A percentile compares a stretch with the other conserved stretches of the same genome.
Evolutionary conservation across 2,797 vertebrate genomes (phyloP).

Genomic region (Enteromius paludinosus): DNA sequence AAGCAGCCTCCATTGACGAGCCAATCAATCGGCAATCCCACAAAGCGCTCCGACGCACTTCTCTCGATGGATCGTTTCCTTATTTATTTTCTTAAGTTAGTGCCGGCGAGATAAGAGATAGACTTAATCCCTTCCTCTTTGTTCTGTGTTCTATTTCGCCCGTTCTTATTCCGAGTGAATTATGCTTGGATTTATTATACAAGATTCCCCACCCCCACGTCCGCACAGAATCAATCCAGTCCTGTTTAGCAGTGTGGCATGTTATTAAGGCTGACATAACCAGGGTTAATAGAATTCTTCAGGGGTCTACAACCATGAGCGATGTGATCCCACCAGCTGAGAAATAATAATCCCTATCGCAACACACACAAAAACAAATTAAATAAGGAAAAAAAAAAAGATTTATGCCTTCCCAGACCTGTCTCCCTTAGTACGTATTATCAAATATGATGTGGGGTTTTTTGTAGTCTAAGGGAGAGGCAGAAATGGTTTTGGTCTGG

Average conservation of each 20-base stretch:
- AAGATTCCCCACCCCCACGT: conserved; percentile 48
- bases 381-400: conserved; percentile 55
- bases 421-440: conserved; percentile 49
- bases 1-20: conserved; percentile 58
- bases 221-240: conserved; percentile 61
- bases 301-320: conserved; percentile 71
- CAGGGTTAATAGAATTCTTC: conserved; percentile 79
- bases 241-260: conserved; percentile 71
- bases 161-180: conserved; percentile 68
- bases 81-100: conserved; percentile 59
- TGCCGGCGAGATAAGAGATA: conserved; percentile 47
- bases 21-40: conserved; percentile 65
- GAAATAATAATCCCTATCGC: conserved; percentile 71
- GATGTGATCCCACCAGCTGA: conserved; percentile 68
- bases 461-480: conserved; percentile 32
- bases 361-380: conserved; percentile 63
- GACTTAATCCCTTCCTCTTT: conserved; percentile 54
- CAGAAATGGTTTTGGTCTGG: conserved; percentile 34
- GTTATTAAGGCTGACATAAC: conserved; percentile 76
- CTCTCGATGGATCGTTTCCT: conserved; percentile 46
- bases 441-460: conserved; percentile 56
- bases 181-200: conserved; percentile 68
- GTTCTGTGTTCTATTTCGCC: conserved; percentile 58
- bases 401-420: conserved; percentile 48
- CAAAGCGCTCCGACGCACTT: conserved; percentile 54